A percentile compares a stretch with the other conserved stretches of the same genome.
Evolutionary conservation across 2,888 invertebrate species (phyloP).

Genomic region (Plebejus anna): DNA sequence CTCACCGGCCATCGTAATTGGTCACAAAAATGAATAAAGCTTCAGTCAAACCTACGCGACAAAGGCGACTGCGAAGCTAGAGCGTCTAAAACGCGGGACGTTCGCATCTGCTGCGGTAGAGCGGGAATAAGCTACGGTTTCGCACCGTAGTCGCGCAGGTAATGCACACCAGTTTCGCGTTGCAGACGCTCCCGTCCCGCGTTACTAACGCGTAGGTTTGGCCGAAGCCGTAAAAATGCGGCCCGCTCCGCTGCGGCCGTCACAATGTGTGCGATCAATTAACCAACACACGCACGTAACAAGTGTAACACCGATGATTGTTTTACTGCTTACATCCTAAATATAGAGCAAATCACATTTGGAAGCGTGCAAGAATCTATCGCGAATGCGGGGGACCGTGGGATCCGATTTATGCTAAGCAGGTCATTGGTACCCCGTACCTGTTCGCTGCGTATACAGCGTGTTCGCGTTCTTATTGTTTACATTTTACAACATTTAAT

Average conservation of each 20-base stretch:
- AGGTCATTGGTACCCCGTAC: slow-evolving; percentile 77
- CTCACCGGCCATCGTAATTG: background rate
- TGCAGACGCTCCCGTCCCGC: too few relatives aligned
- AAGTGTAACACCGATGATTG: slow-evolving; percentile 67
- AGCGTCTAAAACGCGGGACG: too few relatives aligned
- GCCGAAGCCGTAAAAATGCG: background rate
- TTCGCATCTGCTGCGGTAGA: too few relatives aligned
- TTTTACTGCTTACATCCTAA: slow-evolving; percentile 73
- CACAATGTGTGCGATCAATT: slow-evolving; percentile 12
- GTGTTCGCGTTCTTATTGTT: slow-evolving; percentile 40
- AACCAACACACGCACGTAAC: slow-evolving; percentile 49
- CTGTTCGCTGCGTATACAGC: slow-evolving; percentile 62
- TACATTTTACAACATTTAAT: background rate
- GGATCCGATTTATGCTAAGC: slow-evolving; percentile 73
- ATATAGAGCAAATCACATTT: slow-evolving; percentile 78
- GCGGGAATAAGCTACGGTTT: too few relatives aligned
- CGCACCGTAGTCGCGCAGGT: too few relatives aligned
- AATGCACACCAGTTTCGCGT: too few relatives aligned
- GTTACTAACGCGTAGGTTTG: too few relatives aligned
- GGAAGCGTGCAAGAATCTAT: slow-evolving; percentile 78
- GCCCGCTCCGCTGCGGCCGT: background rate
- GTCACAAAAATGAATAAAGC: background rate
- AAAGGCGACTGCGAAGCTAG: too few relatives aligned
- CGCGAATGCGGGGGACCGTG: slow-evolving; percentile 65
- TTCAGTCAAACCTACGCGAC: too few relatives aligned